Percentiles rank a stretch among this genome's conserved stretches.
These are phyloP conservation scores for Paralichthys olivaceus DNA, from an alignment of 2,113 vertebrate species.

Conservation along the genomic window DNA sequence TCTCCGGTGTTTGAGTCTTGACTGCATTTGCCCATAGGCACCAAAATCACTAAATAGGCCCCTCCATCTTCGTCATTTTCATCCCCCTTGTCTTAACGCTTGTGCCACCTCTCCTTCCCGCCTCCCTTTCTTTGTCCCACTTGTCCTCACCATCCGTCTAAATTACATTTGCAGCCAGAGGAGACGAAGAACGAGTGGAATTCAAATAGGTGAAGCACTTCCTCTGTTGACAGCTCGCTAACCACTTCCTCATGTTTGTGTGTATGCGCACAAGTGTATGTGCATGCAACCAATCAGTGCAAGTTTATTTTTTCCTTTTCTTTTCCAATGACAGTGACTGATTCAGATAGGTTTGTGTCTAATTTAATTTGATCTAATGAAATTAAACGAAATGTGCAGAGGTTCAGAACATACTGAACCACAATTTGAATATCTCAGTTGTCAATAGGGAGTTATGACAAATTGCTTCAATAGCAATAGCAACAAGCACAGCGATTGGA, in stretches of 20 bases:
- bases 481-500: background rate
- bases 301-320: background rate
- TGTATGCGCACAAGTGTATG: background rate
- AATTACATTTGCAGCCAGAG: conserved; percentile 31
- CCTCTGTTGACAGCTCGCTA: conserved; percentile 38
- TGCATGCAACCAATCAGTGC: background rate
- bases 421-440: background rate
- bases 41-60: background rate
- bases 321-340: background rate
- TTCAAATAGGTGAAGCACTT: conserved; percentile 55
- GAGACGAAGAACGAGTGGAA: conserved; percentile 13
- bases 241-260: background rate
- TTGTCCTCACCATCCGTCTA: background rate
- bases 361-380: background rate
- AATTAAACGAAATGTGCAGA: background rate
- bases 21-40: conserved; percentile 3
- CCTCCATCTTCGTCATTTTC: background rate
- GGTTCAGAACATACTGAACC: background rate
- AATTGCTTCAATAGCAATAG: background rate
- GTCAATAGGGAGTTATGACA: background rate
- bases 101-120: background rate
- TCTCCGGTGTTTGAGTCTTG: no score
- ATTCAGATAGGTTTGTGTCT: background rate
- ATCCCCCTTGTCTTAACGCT: background rate
- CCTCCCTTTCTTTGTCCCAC: conserved; percentile 6